Percentiles rank a stretch among this genome's conserved stretches.
Conservation (phyloP, 2,888 invertebrate species). For the Syrista parreyssii region DNA sequence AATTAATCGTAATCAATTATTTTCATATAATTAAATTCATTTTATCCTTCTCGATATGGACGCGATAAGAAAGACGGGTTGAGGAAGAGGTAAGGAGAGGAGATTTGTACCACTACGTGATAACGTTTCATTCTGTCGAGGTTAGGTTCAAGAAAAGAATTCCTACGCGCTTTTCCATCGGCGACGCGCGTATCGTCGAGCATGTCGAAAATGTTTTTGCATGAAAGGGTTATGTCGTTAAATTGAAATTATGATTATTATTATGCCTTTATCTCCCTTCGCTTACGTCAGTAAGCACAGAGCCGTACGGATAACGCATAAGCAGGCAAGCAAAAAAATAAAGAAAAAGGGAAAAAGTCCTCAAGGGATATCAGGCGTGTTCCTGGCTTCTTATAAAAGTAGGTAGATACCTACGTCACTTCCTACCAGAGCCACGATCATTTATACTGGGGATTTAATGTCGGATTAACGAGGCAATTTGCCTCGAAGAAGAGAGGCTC, state of each 20-base stretch:
- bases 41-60: not conserved
- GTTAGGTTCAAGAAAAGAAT: not conserved
- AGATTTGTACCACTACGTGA: not conserved
- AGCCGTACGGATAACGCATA: not conserved
- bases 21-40: not conserved
- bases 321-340: not conserved
- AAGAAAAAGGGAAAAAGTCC: not conserved
- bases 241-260: not conserved
- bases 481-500: slow-evolving; percentile 36
- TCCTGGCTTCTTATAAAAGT: not conserved
- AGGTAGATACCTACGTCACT: not conserved
- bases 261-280: not conserved
- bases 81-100: not conserved
- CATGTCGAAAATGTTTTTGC: not conserved
- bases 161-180: not conserved
- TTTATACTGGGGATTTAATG: slow-evolving; percentile 48
- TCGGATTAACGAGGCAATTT: slow-evolving; percentile 39
- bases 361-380: not conserved
- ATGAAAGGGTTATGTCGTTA: not conserved
- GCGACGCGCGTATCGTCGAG: not conserved
- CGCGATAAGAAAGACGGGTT: not conserved
- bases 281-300: not conserved
- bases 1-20: not conserved
- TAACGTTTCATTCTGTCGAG: not conserved
- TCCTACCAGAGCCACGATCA: slow-evolving; percentile 17